Conservation (phyloP, 2,797 vertebrate species). For the Poecilia wingei region DNA sequence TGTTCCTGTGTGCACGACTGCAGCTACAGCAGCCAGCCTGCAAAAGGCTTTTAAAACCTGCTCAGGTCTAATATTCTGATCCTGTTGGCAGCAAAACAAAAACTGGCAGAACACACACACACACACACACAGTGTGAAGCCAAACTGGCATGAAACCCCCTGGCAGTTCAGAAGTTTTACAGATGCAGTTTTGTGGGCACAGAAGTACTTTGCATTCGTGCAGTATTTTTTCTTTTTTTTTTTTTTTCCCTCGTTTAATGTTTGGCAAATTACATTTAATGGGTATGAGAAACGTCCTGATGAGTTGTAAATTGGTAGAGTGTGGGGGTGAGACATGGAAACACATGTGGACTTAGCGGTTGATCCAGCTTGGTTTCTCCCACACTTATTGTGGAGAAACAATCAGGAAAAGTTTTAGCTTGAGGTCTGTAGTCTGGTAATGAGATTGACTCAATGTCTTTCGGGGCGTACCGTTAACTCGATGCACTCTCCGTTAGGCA, state of each 20-base stretch:
- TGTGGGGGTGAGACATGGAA: slow-evolving; percentile 25
- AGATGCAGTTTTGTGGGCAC: slow-evolving; percentile 45
- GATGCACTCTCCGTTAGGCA: neutral
- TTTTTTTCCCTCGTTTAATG: slow-evolving; percentile 15
- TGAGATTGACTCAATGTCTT: neutral
- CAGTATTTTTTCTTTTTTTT: slow-evolving; percentile 33
- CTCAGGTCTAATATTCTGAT: slow-evolving; percentile 46
- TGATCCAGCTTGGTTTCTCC: slow-evolving; percentile 40
- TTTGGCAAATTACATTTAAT: slow-evolving; percentile 56
- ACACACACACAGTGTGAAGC: slow-evolving; percentile 13
- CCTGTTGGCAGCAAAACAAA: slow-evolving; percentile 57
- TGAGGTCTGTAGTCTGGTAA: neutral
- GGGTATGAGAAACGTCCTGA: slow-evolving; percentile 33
- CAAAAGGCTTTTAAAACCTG: slow-evolving; percentile 22
- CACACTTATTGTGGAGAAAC: slow-evolving; percentile 35
- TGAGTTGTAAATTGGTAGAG: slow-evolving; percentile 42
- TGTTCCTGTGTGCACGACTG: slow-evolving; percentile 55
- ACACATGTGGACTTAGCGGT: slow-evolving; percentile 19
- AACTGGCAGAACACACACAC: slow-evolving; percentile 30
- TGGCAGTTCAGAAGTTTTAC: slow-evolving; percentile 45
- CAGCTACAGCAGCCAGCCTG: slow-evolving; percentile 38
- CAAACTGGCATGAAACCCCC: slow-evolving; percentile 12
- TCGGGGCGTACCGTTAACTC: neutral
- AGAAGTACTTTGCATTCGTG: slow-evolving; percentile 50
- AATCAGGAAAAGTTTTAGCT: slow-evolving; percentile 7